Percentiles rank a stretch among this genome's conserved stretches.
Conservation (phyloP, 2,113 vertebrate genomes). For the Acanthochromis polyacanthus region DNA sequence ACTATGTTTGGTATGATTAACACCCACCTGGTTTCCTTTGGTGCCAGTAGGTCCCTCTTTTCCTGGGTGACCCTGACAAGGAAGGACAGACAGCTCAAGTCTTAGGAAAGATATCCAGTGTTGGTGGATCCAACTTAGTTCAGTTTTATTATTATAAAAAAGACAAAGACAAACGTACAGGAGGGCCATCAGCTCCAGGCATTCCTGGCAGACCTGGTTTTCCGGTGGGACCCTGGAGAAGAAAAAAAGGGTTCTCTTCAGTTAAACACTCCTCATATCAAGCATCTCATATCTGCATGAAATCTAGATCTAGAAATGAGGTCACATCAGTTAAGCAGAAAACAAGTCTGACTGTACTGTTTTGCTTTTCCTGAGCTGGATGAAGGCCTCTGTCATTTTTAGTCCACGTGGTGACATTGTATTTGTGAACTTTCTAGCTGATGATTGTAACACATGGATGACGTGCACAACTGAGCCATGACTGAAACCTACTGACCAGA, state of each 20-base stretch:
- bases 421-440: too few species aligned
- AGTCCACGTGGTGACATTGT: too few species aligned
- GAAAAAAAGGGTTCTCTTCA: background rate
- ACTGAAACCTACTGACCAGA: too few species aligned
- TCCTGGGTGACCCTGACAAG: constrained; percentile 90
- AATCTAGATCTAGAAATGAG: background rate
- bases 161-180: constrained; percentile 82
- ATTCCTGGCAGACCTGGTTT: constrained; percentile 95
- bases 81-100: background rate
- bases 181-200: constrained; percentile 92
- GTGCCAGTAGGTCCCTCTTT: constrained; percentile 91
- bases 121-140: background rate
- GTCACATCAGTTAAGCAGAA: background rate
- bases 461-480: too few species aligned
- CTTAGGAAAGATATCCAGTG: fast-evolving
- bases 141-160: fast-evolving
- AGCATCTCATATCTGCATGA: fast-evolving
- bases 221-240: constrained; percentile 88
- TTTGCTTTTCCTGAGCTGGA: background rate
- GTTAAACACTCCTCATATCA: background rate
- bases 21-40: constrained; percentile 92
- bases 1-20: background rate
- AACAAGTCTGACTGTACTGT: background rate
- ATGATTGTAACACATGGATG: too few species aligned
- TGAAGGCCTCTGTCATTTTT: too few species aligned